These are phyloP conservation scores for Hippopotamyrus pictus DNA, from an alignment of 2,797 vertebrate genomes.

Conservation along the genomic window DNA sequence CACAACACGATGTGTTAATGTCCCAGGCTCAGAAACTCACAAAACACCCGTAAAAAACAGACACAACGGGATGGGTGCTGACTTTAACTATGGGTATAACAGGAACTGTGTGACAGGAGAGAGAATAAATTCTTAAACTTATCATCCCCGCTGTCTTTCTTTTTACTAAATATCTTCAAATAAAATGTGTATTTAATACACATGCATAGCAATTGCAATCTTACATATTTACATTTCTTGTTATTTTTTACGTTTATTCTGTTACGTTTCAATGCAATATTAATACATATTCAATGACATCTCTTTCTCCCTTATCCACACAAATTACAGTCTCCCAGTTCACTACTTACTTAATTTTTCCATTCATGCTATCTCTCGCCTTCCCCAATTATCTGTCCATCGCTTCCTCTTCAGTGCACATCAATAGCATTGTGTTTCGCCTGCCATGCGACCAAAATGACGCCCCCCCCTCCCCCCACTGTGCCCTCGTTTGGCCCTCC, in stretches of 20 bases:
- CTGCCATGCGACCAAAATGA: background rate
- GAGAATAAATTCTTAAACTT: background rate
- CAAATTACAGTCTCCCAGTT: background rate
- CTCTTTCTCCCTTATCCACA: background rate
- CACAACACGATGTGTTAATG: background rate
- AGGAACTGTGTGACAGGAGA: background rate
- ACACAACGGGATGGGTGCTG: background rate
- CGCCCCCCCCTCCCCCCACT: background rate
- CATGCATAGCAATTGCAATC: background rate
- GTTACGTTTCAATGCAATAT: background rate
- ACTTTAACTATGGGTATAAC: background rate
- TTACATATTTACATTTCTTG: background rate
- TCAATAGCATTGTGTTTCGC: slow-evolving; percentile 1
- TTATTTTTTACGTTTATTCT: background rate
- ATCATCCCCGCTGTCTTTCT: background rate
- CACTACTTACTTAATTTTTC: slow-evolving; percentile 12
- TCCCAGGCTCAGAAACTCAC: background rate
- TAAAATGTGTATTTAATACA: background rate
- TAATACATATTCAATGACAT: background rate
- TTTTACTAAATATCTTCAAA: background rate
- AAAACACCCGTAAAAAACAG: background rate
- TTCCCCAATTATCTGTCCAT: slow-evolving; percentile 8
- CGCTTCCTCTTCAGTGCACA: slow-evolving; percentile 17
- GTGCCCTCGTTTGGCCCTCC: background rate
- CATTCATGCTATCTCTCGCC: background rate